A percentile compares a stretch with the other conserved stretches of the same genome.
phyloP scores from a whole-genome alignment of 2,888 invertebrate genomes.

The Crocallis elinguaria region DNA sequence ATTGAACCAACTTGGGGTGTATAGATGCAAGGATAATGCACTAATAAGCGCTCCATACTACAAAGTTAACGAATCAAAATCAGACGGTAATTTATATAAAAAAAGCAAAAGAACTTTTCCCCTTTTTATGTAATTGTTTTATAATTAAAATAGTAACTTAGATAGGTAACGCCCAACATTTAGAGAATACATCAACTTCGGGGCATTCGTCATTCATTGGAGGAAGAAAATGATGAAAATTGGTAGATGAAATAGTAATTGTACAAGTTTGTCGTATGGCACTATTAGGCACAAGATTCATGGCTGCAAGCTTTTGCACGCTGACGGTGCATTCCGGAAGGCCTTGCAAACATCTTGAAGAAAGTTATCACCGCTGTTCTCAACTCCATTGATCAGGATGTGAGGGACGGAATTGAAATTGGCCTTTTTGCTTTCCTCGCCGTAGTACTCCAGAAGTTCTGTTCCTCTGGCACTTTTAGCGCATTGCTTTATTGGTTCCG shows the following conservation, averaged over 20 bases:
- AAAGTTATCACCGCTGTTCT: conserved; percentile 40
- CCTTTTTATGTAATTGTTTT: no score
- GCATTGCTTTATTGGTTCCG: conserved; percentile 52
- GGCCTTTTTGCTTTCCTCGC: conserved; percentile 47
- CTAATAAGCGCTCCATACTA: no score
- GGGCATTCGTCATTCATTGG: no score
- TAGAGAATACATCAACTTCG: no score
- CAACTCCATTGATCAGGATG: conserved; percentile 53
- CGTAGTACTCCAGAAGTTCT: conserved; percentile 51
- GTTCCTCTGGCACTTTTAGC: conserved; percentile 51
- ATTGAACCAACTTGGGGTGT: no score
- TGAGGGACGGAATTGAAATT: conserved; percentile 48
- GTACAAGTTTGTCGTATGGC: no score
- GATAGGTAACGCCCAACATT: no score
- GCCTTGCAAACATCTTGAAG: conserved; percentile 52
- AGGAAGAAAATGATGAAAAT: background rate
- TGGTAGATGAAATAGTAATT: background rate
- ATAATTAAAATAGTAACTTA: no score
- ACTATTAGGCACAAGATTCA: background rate
- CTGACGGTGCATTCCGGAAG: conserved; percentile 50
- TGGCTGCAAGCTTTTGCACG: conserved; percentile 32
- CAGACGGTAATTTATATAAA: no score
- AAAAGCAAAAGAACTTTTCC: no score
- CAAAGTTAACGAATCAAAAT: no score
- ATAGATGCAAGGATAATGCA: no score